phyloP scores from a whole-genome alignment of 1,140 invertebrate genomes.

The Charaxes varanes region DNA sequence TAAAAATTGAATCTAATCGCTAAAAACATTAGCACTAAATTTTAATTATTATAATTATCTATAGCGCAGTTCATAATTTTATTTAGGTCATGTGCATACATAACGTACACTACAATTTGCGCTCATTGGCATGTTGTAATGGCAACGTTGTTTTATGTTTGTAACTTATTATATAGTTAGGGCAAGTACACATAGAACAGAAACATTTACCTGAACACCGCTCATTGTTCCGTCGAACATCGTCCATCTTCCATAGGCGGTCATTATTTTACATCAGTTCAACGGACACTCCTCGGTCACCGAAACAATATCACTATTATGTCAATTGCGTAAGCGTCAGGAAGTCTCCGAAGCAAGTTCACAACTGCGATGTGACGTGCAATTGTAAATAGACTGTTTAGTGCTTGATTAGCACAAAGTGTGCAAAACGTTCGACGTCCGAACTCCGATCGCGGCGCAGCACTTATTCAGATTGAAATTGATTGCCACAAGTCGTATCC shows the following conservation, averaged over 20 bases:
- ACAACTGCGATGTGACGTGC: constrained; percentile 30
- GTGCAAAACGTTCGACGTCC: constrained; percentile 51
- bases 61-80: too few relatives aligned
- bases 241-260: constrained; percentile 58
- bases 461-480: constrained; percentile 56
- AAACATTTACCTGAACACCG: constrained; percentile 44
- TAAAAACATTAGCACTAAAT: too few relatives aligned
- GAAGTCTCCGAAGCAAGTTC: constrained; percentile 31
- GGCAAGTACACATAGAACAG: too few relatives aligned
- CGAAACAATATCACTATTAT: constrained; percentile 15
- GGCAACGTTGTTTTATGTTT: too few relatives aligned
- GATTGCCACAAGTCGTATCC: constrained; percentile 51
- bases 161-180: too few relatives aligned
- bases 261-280: constrained; percentile 30
- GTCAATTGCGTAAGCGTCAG: constrained; percentile 17
- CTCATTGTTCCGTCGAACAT: constrained; percentile 49
- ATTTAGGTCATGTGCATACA: too few relatives aligned
- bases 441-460: constrained; percentile 13
- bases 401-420: constrained; percentile 67
- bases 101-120: too few relatives aligned
- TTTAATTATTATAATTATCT: too few relatives aligned
- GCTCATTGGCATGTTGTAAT: too few relatives aligned
- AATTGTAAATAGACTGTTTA: constrained; percentile 54
- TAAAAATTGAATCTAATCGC: too few relatives aligned
- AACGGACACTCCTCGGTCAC: background rate